These are phyloP conservation scores for Serinus canaria DNA, from an alignment of 2,113 vertebrate genomes.

Conservation along the genomic window DNA sequence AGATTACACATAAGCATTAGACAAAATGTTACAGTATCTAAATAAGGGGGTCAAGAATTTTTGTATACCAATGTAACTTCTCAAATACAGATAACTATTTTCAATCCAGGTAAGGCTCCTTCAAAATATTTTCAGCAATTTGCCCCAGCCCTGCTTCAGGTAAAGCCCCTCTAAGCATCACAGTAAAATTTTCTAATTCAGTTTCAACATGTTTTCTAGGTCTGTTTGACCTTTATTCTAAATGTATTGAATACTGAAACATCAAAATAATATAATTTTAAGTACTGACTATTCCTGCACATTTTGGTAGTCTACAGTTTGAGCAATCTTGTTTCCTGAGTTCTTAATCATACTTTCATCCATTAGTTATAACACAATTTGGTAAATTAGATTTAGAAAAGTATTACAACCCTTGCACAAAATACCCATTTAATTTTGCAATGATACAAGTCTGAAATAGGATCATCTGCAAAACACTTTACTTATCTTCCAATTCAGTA, in stretches of 20 bases:
- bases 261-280: not conserved
- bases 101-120: not conserved
- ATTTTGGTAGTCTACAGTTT: not conserved
- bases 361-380: not conserved
- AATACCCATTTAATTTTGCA: not conserved
- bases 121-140: not conserved
- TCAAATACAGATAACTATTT: not conserved
- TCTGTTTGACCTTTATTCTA: not conserved
- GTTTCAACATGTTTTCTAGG: not conserved
- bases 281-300: not conserved
- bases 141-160: not conserved
- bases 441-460: not conserved
- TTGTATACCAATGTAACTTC: not conserved
- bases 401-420: not conserved
- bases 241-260: not conserved
- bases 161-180: not conserved
- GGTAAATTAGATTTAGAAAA: not conserved
- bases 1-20: not conserved
- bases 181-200: not conserved
- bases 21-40: not conserved
- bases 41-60: not conserved
- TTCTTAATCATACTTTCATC: not conserved
- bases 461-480: not conserved
- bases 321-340: not conserved
- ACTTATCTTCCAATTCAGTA: not conserved